Percentiles rank a stretch among this genome's conserved stretches.
These are phyloP conservation scores for Sesia bembeciformis DNA, from an alignment of 2,888 invertebrate species.

Conservation along the genomic window DNA sequence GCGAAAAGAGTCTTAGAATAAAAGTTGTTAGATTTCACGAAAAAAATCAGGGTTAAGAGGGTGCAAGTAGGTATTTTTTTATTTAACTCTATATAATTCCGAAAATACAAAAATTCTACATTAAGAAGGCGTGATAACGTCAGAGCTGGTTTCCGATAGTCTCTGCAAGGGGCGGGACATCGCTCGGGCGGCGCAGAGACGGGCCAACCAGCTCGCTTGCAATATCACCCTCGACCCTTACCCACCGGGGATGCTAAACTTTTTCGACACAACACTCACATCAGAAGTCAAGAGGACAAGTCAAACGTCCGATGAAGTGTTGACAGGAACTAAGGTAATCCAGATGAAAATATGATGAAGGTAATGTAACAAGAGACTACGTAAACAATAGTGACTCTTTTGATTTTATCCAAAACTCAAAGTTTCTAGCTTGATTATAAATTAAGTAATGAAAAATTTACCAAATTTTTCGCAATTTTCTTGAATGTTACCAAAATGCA, in stretches of 20 bases:
- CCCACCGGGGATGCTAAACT: conserved; percentile 47
- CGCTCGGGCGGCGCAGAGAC: conserved; percentile 33
- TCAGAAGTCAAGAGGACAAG: conserved; percentile 43
- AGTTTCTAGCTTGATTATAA: too few species aligned
- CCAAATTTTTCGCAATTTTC: too few species aligned
- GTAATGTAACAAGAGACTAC: conserved; percentile 14
- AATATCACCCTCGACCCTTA: conserved; percentile 44
- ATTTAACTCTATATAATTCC: too few species aligned
- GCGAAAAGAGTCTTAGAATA: too few species aligned
- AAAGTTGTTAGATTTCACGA: too few species aligned
- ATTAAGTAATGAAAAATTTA: too few species aligned
- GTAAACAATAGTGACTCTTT: too few species aligned
- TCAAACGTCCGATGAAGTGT: conserved; percentile 48
- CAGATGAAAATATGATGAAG: conserved; percentile 50
- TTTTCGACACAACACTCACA: conserved; percentile 43
- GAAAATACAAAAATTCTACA: conserved; percentile 9
- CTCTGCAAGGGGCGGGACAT: conserved; percentile 49
- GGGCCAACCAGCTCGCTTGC: conserved; percentile 46
- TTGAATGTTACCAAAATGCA: too few species aligned
- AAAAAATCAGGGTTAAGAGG: too few species aligned
- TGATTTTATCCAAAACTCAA: too few species aligned
- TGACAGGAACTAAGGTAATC: conserved; percentile 55
- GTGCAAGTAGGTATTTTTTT: too few species aligned
- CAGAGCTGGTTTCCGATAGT: conserved; percentile 70
- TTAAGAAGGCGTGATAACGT: conserved; percentile 67